Evolutionary conservation across 23 tunicate species (phyloP).

Genomic region (Halocynthia roretzi): DNA sequence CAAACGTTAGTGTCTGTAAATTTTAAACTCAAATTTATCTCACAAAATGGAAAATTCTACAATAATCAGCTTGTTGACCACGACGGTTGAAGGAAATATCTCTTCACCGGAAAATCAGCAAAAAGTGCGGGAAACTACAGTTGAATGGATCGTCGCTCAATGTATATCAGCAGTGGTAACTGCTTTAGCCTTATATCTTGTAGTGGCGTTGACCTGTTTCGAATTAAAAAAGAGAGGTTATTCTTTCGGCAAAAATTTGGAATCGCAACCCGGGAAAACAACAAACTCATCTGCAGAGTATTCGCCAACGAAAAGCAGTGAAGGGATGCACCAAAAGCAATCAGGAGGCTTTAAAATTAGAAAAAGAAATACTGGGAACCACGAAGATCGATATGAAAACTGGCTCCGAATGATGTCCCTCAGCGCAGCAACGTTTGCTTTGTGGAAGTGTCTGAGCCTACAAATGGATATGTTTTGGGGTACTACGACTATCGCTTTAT

Average conservation of each 20-base stretch:
- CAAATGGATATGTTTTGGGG: slow-evolving; percentile 16
- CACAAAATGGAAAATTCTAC: too few species aligned
- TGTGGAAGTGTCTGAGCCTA: slow-evolving; percentile 12
- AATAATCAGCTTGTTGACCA: too few species aligned
- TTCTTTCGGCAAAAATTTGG: neutral
- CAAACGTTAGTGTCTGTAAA: too few species aligned
- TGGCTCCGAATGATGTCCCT: slow-evolving; percentile 15
- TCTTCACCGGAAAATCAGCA: too few species aligned
- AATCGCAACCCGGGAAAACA: too few species aligned
- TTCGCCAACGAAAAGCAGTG: neutral
- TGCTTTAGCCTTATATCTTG: slow-evolving; percentile 2
- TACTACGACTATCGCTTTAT: neutral
- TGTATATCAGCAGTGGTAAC: slow-evolving; percentile 2
- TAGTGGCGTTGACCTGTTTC: neutral
- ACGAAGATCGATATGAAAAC: slow-evolving; percentile 16
- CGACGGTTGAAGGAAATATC: too few species aligned
- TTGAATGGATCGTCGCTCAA: slow-evolving; percentile 23
- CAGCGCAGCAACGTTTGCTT: slow-evolving; percentile 5
- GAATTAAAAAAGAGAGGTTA: slow-evolving; percentile 8
- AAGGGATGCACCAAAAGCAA: neutral
- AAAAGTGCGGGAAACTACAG: neutral
- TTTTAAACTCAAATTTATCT: too few species aligned
- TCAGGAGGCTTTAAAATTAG: neutral
- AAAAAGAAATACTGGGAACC: neutral
- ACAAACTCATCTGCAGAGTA: too few species aligned